phyloP scores from a whole-genome alignment of 2,888 invertebrate species.

The Macaria liturata region DNA sequence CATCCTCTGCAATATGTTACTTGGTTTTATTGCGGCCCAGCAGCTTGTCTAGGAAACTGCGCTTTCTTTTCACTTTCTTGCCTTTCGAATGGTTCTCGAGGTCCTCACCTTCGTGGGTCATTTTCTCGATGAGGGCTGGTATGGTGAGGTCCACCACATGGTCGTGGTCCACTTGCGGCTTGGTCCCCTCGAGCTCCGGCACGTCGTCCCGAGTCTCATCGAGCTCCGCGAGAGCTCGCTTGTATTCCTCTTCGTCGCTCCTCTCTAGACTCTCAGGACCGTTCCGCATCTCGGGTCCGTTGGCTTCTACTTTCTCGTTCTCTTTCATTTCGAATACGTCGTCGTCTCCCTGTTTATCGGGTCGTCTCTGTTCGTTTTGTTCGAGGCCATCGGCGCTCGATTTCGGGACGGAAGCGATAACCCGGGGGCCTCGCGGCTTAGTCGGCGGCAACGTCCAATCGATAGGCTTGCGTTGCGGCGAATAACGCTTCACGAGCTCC shows the following conservation, averaged over 20 bases:
- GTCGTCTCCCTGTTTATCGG: conserved; percentile 53
- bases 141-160: conserved; percentile 65
- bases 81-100: conserved; percentile 58
- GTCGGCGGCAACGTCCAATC: conserved; percentile 77
- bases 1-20: conserved; percentile 43
- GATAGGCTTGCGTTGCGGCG: conserved; percentile 73
- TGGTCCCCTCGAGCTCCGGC: conserved; percentile 60
- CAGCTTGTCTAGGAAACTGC: conserved; percentile 76
- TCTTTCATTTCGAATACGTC: conserved; percentile 65
- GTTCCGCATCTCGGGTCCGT: conserved; percentile 48
- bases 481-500: conserved; percentile 73
- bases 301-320: conserved; percentile 39
- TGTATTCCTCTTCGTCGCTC: conserved; percentile 48
- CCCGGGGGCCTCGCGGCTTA: conserved; percentile 67
- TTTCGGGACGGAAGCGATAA: conserved; percentile 74
- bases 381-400: conserved; percentile 61
- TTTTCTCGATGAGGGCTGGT: conserved; percentile 71
- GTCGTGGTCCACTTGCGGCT: conserved; percentile 43
- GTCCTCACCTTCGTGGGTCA: conserved; percentile 64
- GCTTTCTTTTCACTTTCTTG: conserved; percentile 75
- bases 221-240: conserved; percentile 60
- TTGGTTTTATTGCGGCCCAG: conserved; percentile 66
- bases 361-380: conserved; percentile 48
- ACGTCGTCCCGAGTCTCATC: conserved; percentile 71
- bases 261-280: conserved; percentile 48